Conservation (phyloP, 2,888 invertebrate genomes). For the Cancer borealis region DNA sequence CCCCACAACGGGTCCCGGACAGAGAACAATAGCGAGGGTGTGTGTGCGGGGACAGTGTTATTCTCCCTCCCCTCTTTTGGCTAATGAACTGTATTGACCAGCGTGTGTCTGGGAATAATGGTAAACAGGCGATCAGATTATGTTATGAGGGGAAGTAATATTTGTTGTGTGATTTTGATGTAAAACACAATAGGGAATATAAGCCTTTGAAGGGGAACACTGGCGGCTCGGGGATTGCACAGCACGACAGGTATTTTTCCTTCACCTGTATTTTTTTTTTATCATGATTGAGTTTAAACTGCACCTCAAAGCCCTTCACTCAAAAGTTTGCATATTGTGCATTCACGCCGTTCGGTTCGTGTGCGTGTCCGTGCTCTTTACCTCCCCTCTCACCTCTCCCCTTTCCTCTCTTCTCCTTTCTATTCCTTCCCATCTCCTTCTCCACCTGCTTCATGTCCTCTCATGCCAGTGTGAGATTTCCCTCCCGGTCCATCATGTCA, state of each 20-base stretch:
- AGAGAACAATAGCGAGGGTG: background rate
- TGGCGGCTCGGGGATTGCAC: background rate
- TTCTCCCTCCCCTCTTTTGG: background rate
- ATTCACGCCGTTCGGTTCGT: background rate
- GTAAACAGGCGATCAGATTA: background rate
- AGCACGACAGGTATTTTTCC: background rate
- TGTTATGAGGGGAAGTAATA: background rate
- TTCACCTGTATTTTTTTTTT: background rate
- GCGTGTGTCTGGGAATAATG: background rate
- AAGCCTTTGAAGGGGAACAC: background rate
- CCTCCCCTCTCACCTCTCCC: background rate
- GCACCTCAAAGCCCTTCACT: background rate
- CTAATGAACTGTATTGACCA: background rate
- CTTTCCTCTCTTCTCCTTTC: background rate
- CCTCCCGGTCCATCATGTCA: background rate
- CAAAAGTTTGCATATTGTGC: background rate
- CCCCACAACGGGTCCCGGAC: background rate
- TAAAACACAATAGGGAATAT: too few species aligned
- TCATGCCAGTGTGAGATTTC: slow-evolving; percentile 22
- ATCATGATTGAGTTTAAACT: background rate
- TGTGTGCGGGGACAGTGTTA: background rate
- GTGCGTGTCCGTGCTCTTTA: background rate
- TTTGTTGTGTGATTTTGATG: background rate
- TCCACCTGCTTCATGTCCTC: background rate
- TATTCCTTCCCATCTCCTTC: background rate